A percentile compares a stretch with the other conserved stretches of the same genome.
Evolutionary conservation across 2,797 vertebrate species (phyloP).

Genomic region (Erpetoichthys calabaricus): DNA sequence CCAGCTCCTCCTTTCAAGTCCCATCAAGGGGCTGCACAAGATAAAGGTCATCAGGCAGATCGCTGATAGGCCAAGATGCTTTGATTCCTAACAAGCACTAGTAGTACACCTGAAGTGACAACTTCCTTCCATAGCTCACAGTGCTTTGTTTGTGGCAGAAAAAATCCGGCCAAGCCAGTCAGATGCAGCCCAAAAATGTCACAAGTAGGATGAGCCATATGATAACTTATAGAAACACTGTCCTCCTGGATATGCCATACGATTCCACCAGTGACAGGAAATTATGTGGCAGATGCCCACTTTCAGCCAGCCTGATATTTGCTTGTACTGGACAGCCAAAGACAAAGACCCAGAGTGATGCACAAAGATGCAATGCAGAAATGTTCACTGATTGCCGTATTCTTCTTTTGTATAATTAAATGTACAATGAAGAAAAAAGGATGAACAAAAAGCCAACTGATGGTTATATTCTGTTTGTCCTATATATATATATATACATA

Average conservation of each 20-base stretch:
- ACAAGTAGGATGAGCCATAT: conserved; percentile 40
- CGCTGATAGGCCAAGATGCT: conserved; percentile 49
- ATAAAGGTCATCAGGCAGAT: conserved; percentile 75
- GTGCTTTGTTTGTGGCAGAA: conserved; percentile 36
- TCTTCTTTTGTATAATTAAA: too few species aligned
- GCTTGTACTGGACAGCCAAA: conserved; percentile 3
- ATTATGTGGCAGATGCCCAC: conserved; percentile 55
- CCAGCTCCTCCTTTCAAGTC: conserved; percentile 77
- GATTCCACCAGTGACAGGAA: conserved; percentile 38
- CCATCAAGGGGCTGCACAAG: conserved; percentile 51
- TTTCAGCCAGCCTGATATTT: conserved; percentile 23
- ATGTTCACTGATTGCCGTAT: too few species aligned
- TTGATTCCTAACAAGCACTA: conserved; percentile 43
- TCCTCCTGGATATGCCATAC: conserved; percentile 43
- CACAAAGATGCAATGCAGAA: too few species aligned
- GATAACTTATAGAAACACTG: conserved; percentile 44
- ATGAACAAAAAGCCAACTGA: too few species aligned
- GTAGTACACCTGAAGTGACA: conserved; percentile 71
- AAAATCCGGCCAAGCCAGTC: conserved; percentile 44
- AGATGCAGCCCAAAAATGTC: conserved; percentile 39
- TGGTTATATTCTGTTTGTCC: too few species aligned
- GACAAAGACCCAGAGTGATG: too few species aligned
- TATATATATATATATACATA: too few species aligned
- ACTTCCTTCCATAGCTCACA: conserved; percentile 44
- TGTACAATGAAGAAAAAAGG: too few species aligned